Conservation (phyloP, 2,113 vertebrate species). For the Alouatta palliata region DNA sequence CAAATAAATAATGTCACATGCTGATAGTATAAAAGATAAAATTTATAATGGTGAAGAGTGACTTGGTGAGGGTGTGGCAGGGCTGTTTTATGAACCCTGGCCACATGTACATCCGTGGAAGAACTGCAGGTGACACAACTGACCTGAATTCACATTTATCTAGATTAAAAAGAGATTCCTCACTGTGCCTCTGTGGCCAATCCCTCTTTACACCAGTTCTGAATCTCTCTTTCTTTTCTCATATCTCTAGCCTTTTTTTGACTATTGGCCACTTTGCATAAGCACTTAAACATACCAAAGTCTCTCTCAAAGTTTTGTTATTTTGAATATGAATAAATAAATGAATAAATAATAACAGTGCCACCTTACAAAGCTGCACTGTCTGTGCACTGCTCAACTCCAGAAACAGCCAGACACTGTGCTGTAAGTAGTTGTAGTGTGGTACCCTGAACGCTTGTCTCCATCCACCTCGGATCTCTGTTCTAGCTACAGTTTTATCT, state of each 20-base stretch:
- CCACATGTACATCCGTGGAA: background rate
- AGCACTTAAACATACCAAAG: background rate
- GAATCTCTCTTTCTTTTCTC: background rate
- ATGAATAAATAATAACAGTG: background rate
- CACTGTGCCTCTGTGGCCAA: background rate
- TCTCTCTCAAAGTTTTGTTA: background rate
- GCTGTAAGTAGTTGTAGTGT: background rate
- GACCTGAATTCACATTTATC: background rate
- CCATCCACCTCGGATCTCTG: background rate
- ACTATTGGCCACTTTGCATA: background rate
- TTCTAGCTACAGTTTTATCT: background rate
- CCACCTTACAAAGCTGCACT: accelerated
- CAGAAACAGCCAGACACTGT: background rate
- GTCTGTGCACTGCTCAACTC: background rate
- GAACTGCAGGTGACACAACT: background rate
- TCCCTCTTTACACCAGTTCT: background rate
- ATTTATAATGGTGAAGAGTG: background rate
- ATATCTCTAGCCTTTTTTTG: background rate
- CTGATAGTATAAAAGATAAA: background rate
- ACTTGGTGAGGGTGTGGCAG: background rate
- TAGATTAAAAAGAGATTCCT: background rate
- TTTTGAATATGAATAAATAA: background rate
- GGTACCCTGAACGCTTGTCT: background rate
- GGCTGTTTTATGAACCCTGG: background rate
- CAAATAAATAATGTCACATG: background rate